phyloP scores from a whole-genome alignment of 2,797 vertebrate species.

The Gadopsis bispinosus region DNA sequence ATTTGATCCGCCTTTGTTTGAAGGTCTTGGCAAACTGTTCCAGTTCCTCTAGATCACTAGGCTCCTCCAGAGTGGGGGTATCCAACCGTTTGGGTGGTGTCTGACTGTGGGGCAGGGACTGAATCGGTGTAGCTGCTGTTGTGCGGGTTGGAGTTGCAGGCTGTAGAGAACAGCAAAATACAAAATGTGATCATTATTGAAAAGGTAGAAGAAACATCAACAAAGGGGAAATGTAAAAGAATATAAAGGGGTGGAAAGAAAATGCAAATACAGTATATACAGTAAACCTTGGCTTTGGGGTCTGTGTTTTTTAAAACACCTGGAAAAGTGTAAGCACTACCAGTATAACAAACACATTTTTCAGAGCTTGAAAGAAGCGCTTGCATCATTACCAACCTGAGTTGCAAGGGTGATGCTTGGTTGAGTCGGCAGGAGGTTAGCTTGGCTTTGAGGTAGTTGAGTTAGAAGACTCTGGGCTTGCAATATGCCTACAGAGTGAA shows the following conservation, averaged over 20 bases:
- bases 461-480: slow-evolving; percentile 98
- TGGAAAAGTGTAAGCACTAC: neutral
- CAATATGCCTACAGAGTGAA: slow-evolving; percentile 88
- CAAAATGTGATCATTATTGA: neutral
- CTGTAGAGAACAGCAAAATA: slow-evolving; percentile 76
- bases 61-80: slow-evolving; percentile 97
- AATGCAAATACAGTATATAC: too few relatives aligned
- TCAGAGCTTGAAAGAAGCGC: slow-evolving; percentile 1
- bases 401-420: slow-evolving; percentile 97
- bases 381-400: slow-evolving; percentile 87
- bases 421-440: slow-evolving; percentile 99
- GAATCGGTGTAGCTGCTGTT: slow-evolving; percentile 94
- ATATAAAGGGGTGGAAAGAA: neutral
- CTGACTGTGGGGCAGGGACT: slow-evolving; percentile 95
- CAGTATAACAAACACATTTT: neutral
- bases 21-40: slow-evolving; percentile 99
- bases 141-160: slow-evolving; percentile 98
- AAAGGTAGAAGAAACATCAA: neutral
- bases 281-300: neutral
- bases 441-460: slow-evolving; percentile 99
- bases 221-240: neutral
- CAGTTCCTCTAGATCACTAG: slow-evolving; percentile 99
- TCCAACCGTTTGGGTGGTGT: slow-evolving; percentile 97
- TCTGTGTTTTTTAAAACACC: neutral
- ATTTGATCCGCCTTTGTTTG: slow-evolving; percentile 99